Percentiles rank a stretch among this genome's conserved stretches.
Evolutionary conservation across 2,888 invertebrate genomes (phyloP).

Genomic region (Plebejus melissa): DNA sequence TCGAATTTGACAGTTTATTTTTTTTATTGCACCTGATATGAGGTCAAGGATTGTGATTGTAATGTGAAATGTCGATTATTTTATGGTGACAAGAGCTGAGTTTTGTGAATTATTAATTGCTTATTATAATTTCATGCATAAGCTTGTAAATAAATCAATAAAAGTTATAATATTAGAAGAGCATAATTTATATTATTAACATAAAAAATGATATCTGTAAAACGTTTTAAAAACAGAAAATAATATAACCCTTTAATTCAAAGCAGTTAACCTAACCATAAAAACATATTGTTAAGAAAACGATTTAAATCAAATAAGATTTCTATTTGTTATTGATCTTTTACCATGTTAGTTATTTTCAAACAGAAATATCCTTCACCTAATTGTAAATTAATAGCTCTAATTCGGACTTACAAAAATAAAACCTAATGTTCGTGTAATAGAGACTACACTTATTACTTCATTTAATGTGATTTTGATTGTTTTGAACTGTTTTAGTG

Average conservation of each 20-base stretch:
- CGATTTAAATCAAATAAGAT: not conserved
- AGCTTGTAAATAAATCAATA: not conserved
- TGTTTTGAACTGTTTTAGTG: not conserved
- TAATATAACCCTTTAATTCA: too few relatives aligned
- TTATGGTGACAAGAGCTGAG: not conserved
- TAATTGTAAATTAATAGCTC: constrained; percentile 16
- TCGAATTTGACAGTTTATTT: not conserved
- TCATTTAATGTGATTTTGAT: not conserved
- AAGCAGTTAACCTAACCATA: not conserved
- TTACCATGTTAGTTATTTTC: not conserved
- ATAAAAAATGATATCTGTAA: not conserved
- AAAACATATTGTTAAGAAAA: not conserved
- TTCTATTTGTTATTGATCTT: not conserved
- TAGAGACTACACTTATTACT: not conserved
- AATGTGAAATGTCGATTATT: not conserved
- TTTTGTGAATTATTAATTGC: not conserved
- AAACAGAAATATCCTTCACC: constrained; percentile 11
- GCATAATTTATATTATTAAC: not conserved
- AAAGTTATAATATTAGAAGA: not conserved
- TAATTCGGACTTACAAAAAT: not conserved
- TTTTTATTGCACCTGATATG: not conserved
- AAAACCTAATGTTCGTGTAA: constrained; percentile 10
- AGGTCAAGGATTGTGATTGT: not conserved
- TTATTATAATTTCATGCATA: not conserved
- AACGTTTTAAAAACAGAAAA: not conserved